Evolutionary conservation across 2,888 invertebrate genomes (phyloP), one percentile per base, ranked within the genome.

Genomic region (Blastobasis adustella): DNA sequence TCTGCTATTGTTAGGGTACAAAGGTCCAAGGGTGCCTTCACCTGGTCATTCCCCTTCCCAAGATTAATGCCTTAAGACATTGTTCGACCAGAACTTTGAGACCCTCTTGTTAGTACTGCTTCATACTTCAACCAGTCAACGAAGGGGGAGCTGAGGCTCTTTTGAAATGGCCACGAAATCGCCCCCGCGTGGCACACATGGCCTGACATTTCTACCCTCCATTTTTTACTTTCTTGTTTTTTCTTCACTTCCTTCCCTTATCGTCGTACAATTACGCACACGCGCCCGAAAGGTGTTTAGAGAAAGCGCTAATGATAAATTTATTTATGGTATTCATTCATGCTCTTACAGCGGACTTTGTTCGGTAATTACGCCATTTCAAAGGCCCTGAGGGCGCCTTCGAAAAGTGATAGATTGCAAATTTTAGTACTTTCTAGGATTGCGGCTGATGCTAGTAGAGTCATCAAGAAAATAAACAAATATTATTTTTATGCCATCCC

Each of bases 121-220:
- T 23, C 23, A 23, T 23, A 23, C 23, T 23, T 23, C 3, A 23
- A 23, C 2, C 23, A 23, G 23, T 23, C 23, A 23, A 23, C 23
- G 23, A 23, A 23, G 23, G 23, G 23, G 23, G 23, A 2, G 43
- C n/a, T 5, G 36, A 6, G 7, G 5, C 5, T 43, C n/a, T 9
- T 43, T 43, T 36, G 23, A n/a, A 46, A 37, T 37, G 23, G 10
- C 23, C 40, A 53, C 46, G 43, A 49, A 51, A 52, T 51, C 49
- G 40, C 54, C 47, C 53, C 53, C 50, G 49, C 51, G 51, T 6
- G n/a, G 46, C 53, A 56, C 23, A 23, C 50, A 53, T 56, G 53
- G 47, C 48, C 48, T 56, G 56, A 66, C 67, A 70, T 70, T 69
- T 70, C 63, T 60, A 68, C 67, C 56, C 53, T 44, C 23, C 23